phyloP scores from a whole-genome alignment of 2,113 vertebrate genomes.

The Gasterosteus nipponicus region DNA sequence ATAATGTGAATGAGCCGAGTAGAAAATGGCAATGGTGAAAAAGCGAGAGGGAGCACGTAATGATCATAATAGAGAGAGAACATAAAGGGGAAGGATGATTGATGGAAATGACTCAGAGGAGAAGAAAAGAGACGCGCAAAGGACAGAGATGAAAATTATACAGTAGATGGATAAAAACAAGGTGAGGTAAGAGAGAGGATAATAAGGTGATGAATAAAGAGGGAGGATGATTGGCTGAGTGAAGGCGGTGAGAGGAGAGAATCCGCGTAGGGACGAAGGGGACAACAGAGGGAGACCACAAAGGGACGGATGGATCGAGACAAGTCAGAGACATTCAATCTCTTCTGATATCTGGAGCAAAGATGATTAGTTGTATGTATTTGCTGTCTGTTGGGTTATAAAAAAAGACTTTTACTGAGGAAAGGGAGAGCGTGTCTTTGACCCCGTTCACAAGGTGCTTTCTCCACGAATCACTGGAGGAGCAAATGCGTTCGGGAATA shows the following conservation, averaged over 20 bases:
- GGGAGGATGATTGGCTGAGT: constrained; percentile 21
- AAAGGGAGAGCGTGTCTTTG: neutral
- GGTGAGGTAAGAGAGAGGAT: neutral
- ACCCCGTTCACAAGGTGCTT: too few relatives aligned
- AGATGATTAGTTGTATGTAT: neutral
- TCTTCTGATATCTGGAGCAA: neutral
- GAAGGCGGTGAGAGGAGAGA: constrained; percentile 23
- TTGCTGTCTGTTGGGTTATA: neutral
- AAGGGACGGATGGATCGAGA: neutral
- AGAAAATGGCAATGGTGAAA: constrained; percentile 49
- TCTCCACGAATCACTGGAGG: neutral
- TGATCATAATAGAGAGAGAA: neutral
- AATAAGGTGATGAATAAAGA: constrained; percentile 9
- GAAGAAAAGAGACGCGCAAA: constrained; percentile 18
- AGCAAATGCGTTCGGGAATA: neutral
- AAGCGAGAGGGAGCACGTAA: constrained; percentile 11
- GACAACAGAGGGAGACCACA: neutral
- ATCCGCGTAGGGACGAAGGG: neutral
- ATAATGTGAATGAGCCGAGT: constrained; percentile 47
- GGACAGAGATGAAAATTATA: constrained; percentile 35
- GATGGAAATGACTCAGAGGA: constrained; percentile 46
- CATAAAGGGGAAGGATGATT: constrained; percentile 42
- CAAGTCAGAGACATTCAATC: neutral
- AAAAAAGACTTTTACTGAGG: neutral
- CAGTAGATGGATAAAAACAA: constrained; percentile 22